phyloP scores from a whole-genome alignment of 2,797 vertebrate genomes.

The Pangasius larnaudii region DNA sequence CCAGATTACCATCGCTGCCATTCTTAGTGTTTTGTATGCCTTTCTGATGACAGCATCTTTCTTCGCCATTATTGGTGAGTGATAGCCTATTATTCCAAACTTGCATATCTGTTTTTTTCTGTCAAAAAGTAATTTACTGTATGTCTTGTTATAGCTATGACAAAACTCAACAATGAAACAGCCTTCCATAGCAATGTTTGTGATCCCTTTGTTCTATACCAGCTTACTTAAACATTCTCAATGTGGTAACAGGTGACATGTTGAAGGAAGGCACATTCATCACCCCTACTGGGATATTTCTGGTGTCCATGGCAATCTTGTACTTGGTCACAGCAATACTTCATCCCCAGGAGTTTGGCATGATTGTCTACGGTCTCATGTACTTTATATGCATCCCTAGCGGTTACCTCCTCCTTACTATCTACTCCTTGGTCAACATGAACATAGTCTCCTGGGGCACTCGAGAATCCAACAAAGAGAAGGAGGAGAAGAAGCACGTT shows the following conservation, averaged over 20 bases:
- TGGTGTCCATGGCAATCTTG: constrained; percentile 77
- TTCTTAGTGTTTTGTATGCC: constrained; percentile 80
- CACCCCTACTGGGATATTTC: constrained; percentile 81
- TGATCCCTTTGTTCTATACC: neutral
- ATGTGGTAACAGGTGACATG: constrained; percentile 74
- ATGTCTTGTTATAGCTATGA: neutral
- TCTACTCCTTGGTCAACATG: constrained; percentile 86
- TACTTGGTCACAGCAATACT: constrained; percentile 78
- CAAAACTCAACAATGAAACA: neutral
- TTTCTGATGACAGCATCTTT: constrained; percentile 84
- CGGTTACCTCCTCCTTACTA: constrained; percentile 82
- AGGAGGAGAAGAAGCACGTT: constrained; percentile 60
- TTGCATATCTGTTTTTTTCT: neutral
- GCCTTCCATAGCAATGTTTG: too few species aligned
- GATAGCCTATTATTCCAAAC: neutral
- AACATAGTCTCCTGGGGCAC: constrained; percentile 82
- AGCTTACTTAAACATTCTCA: neutral
- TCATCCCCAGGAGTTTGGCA: constrained; percentile 77
- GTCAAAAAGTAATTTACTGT: neutral
- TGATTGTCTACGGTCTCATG: constrained; percentile 78
- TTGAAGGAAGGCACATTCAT: constrained; percentile 77
- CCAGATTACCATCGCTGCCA: constrained; percentile 77
- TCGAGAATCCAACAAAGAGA: constrained; percentile 74
- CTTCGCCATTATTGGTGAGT: constrained; percentile 79
- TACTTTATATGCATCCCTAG: constrained; percentile 86